Conservation (phyloP, 1,140 invertebrate species). For the Lucilia sericata region DNA sequence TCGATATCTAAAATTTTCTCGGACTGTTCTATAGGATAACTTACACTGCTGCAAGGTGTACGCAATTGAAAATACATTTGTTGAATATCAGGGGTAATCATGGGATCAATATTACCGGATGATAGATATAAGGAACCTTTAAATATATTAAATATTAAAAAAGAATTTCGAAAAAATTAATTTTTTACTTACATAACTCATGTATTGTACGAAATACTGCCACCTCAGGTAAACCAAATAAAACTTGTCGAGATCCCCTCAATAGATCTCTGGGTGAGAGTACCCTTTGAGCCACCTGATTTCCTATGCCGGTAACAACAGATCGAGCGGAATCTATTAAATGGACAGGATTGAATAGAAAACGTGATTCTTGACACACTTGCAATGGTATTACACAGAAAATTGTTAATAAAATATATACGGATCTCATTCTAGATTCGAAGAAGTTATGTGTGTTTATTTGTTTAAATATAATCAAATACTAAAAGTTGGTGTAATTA, state of each 20-base stretch:
- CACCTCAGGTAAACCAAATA: constrained; percentile 14
- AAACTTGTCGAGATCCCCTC: neutral
- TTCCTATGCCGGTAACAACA: neutral
- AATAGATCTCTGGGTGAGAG: neutral
- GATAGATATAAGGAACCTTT: constrained; percentile 30
- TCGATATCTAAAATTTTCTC: constrained; percentile 24
- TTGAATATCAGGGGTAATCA: constrained; percentile 6
- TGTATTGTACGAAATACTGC: neutral
- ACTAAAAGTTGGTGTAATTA: too few relatives aligned
- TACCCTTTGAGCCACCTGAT: neutral
- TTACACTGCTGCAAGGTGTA: constrained; percentile 21
- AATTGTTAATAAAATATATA: neutral
- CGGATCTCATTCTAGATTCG: neutral
- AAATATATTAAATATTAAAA: neutral
- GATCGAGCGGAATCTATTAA: neutral
- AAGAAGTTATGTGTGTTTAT: neutral
- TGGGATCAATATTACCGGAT: constrained; percentile 35
- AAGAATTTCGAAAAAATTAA: neutral
- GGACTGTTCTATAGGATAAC: neutral
- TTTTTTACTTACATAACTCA: constrained; percentile 26
- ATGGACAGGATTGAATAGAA: constrained; percentile 4
- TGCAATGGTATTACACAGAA: neutral
- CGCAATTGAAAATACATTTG: constrained; percentile 43
- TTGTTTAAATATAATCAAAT: neutral
- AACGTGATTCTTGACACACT: neutral